Percentiles rank a stretch among this genome's conserved stretches.
Evolutionary conservation across 2,888 invertebrate species (phyloP).

Genomic region (Pediacus dermestoides): DNA sequence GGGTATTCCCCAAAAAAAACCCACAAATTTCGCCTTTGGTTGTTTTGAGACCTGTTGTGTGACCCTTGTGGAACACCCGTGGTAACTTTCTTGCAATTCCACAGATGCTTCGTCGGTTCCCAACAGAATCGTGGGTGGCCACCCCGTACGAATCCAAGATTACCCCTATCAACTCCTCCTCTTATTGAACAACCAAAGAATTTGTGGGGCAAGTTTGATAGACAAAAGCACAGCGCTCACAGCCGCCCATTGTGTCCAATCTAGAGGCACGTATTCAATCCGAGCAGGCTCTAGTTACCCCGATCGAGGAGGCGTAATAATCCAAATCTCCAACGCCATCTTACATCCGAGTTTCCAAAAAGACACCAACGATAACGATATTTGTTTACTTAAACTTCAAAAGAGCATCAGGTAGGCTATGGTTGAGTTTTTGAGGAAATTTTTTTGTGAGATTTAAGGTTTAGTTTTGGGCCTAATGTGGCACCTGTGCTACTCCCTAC

Average conservation of each 20-base stretch:
- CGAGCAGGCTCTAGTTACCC: conserved; percentile 24
- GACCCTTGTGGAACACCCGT: too few species aligned
- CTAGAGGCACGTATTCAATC: conserved; percentile 20
- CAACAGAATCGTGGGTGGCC: conserved; percentile 3
- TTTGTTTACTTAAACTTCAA: conserved; percentile 29
- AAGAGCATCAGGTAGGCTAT: too few species aligned
- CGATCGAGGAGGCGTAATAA: conserved; percentile 23
- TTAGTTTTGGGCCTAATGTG: too few species aligned
- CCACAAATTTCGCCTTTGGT: too few species aligned
- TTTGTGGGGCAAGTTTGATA: conserved; percentile 29
- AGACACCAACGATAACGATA: conserved; percentile 23
- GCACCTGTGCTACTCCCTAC: conserved; percentile 23
- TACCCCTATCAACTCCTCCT: conserved; percentile 4
- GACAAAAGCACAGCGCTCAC: conserved; percentile 20
- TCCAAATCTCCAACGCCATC: conserved; percentile 20
- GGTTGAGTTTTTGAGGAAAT: too few species aligned
- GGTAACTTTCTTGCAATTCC: too few species aligned
- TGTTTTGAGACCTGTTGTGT: too few species aligned
- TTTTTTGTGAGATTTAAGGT: too few species aligned
- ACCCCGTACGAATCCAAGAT: neutral
- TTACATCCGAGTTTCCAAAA: conserved; percentile 24
- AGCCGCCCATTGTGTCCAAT: conserved; percentile 29
- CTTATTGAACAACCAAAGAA: conserved; percentile 10
- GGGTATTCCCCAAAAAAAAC: too few species aligned
- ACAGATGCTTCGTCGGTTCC: too few species aligned